A percentile compares a stretch with the other conserved stretches of the same genome.
phyloP scores from a whole-genome alignment of 2,113 vertebrate species.

The Asarcornis scutulata region DNA sequence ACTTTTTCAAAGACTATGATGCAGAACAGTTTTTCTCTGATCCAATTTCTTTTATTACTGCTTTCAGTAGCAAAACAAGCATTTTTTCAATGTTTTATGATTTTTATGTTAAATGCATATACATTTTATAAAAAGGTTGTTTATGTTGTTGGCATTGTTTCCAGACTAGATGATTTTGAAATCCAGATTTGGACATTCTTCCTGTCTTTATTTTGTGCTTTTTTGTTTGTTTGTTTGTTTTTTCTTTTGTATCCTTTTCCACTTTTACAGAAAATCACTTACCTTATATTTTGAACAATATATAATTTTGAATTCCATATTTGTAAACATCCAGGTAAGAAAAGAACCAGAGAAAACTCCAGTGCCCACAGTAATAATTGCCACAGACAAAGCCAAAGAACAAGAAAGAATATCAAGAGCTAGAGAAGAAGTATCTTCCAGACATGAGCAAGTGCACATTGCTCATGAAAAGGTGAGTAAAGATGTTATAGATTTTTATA shows the following conservation, averaged over 20 bases:
- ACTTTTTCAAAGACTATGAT: not conserved
- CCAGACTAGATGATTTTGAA: not conserved
- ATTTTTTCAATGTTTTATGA: not conserved
- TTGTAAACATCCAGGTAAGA: constrained; percentile 70
- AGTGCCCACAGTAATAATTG: constrained; percentile 70
- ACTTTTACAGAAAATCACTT: not conserved
- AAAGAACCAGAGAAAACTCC: constrained; percentile 78
- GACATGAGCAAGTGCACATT: constrained; percentile 74
- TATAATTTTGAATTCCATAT: not conserved
- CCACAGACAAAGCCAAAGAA: constrained; percentile 76
- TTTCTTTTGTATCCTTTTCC: not conserved
- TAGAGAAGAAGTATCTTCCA: constrained; percentile 74
- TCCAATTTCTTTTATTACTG: not conserved
- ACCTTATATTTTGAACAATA: not conserved
- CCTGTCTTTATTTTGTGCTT: not conserved
- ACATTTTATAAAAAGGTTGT: not conserved
- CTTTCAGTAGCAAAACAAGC: not conserved
- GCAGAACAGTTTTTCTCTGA: not conserved
- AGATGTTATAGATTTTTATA: not conserved
- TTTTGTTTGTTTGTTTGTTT: too few species aligned
- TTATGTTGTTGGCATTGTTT: not conserved
- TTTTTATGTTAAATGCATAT: not conserved
- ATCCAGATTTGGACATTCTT: not conserved
- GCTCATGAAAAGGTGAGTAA: constrained; percentile 75
- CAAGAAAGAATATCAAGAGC: constrained; percentile 76